Evolutionary conservation across 2,113 vertebrate genomes (phyloP).

Genomic region (Notothenia coriiceps): DNA sequence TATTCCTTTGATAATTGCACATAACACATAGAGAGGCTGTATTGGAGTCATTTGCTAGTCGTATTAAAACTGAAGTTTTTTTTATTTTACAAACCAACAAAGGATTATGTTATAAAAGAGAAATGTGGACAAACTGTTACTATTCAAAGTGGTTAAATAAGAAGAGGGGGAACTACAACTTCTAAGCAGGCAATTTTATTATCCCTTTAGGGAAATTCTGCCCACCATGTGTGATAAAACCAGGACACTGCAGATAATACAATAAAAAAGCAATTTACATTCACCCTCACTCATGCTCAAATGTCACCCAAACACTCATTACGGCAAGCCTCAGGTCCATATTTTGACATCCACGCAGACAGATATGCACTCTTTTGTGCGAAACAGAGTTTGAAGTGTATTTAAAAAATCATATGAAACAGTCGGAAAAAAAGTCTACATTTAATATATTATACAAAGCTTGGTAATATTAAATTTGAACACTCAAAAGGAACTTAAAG

Average conservation of each 20-base stretch:
- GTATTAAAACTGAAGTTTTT: constrained; percentile 1
- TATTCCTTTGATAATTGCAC: constrained; percentile 41
- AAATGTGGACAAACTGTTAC: constrained; percentile 33
- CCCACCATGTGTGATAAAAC: constrained; percentile 64
- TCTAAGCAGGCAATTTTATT: constrained; percentile 49
- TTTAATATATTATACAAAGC: constrained; percentile 2
- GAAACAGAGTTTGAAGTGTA: constrained; percentile 10
- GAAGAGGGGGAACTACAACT: constrained; percentile 33
- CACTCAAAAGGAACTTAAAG: not conserved
- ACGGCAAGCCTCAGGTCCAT: constrained; percentile 36
- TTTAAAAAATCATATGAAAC: constrained; percentile 15
- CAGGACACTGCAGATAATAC: constrained; percentile 56
- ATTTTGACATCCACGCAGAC: constrained; percentile 37
- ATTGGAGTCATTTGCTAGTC: too few relatives aligned
- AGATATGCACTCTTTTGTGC: constrained; percentile 15
- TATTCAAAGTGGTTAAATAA: constrained; percentile 52
- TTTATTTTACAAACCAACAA: constrained; percentile 17
- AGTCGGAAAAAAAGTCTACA: not conserved
- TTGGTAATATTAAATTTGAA: constrained; percentile 12
- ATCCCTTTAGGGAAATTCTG: constrained; percentile 55
- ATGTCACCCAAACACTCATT: constrained; percentile 54
- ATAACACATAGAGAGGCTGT: too few relatives aligned
- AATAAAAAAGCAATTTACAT: constrained; percentile 66
- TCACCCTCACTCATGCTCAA: constrained; percentile 49
- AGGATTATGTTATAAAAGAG: not conserved